Evolutionary conservation across 2,797 vertebrate genomes (phyloP).

Genomic region (Tangara arthus): DNA sequence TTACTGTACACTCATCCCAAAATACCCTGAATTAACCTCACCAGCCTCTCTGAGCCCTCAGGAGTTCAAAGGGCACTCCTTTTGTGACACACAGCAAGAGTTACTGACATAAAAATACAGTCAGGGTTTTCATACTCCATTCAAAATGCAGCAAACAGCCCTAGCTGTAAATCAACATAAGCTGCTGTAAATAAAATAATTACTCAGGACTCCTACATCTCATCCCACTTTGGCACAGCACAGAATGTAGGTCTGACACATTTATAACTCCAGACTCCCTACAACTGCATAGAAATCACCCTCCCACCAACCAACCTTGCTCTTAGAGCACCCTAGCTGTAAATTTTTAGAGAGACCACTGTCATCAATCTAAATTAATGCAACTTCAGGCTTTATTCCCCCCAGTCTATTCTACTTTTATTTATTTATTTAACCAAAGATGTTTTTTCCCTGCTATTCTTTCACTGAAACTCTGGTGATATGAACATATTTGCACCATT

Average conservation of each 20-base stretch:
- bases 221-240: not conserved
- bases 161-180: not conserved
- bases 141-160: not conserved
- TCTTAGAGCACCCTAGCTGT: not conserved
- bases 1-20: not conserved
- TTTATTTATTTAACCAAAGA: not conserved
- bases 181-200: not conserved
- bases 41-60: not conserved
- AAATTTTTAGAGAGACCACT: not conserved
- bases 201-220: not conserved
- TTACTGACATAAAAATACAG: not conserved
- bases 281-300: not conserved
- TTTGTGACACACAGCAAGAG: not conserved
- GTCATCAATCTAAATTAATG: not conserved
- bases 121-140: not conserved
- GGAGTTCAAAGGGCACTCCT: too few species aligned
- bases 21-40: not conserved
- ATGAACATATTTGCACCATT: rapidly evolving
- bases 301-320: not conserved
- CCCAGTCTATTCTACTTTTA: not conserved
- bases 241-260: not conserved
- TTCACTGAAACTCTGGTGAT: not conserved
- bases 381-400: not conserved
- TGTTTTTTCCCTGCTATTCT: not conserved
- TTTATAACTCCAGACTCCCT: not conserved